Percentiles rank a stretch among this genome's conserved stretches.
Conservation (phyloP, 53 echinoderm and acorn worm genomes). For the Arbacia lixula region DNA sequence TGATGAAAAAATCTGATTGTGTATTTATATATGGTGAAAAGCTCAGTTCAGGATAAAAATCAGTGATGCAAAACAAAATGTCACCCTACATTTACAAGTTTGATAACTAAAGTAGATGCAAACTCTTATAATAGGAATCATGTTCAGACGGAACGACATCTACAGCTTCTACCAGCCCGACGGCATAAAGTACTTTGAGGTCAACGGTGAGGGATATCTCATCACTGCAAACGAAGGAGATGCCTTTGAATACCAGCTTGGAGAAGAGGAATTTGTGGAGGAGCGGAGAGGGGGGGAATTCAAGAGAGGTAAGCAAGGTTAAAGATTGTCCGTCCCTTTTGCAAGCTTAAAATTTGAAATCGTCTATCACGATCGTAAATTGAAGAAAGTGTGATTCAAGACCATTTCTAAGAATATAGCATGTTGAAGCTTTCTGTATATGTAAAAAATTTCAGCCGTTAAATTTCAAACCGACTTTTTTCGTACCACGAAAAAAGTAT, state of each 20-base stretch:
- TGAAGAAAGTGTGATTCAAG: too few relatives aligned
- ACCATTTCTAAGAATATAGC: too few relatives aligned
- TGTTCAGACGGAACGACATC: slow-evolving; percentile 53
- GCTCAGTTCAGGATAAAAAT: too few relatives aligned
- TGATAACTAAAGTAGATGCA: neutral
- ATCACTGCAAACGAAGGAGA: slow-evolving; percentile 84
- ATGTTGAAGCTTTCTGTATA: too few relatives aligned
- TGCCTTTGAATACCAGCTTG: slow-evolving; percentile 45
- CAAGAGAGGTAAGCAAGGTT: slow-evolving; percentile 35
- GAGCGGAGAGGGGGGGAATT: slow-evolving; percentile 58
- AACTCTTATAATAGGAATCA: slow-evolving; percentile 46
- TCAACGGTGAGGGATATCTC: slow-evolving; percentile 61
- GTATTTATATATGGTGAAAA: neutral
- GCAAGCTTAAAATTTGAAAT: too few relatives aligned
- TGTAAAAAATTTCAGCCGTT: too few relatives aligned
- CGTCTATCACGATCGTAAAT: too few relatives aligned
- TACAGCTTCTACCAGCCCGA: slow-evolving; percentile 75
- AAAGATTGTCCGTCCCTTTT: neutral
- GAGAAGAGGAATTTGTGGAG: slow-evolving; percentile 43
- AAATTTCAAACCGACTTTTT: too few relatives aligned
- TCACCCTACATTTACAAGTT: neutral
- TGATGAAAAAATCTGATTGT: neutral
- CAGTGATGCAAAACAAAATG: too few relatives aligned
- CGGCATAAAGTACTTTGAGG: slow-evolving; percentile 63
- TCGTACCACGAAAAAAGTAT: too few relatives aligned